These are phyloP conservation scores for Physeter macrocephalus DNA, from an alignment of 2,113 vertebrate species.

Conservation along the genomic window DNA sequence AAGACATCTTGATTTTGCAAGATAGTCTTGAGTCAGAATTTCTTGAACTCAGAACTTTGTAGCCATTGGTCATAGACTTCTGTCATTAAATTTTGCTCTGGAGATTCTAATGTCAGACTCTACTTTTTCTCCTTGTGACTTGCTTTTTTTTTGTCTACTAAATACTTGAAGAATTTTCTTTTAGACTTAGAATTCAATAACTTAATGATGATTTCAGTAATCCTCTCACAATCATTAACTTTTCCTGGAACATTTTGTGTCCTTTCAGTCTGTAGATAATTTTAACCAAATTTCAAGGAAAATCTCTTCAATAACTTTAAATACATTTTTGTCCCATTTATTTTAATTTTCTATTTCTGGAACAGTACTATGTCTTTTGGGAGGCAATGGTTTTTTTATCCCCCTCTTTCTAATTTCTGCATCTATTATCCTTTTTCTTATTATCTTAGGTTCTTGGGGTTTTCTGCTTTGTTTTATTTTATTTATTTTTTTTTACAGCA, in stretches of 20 bases:
- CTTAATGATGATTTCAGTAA: not conserved
- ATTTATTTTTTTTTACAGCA: too few species aligned
- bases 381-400: not conserved
- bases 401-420: not conserved
- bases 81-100: not conserved
- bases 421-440: not conserved
- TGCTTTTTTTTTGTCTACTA: not conserved
- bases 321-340: not conserved
- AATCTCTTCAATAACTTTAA: not conserved
- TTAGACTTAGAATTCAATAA: not conserved
- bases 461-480: not conserved
- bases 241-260: not conserved
- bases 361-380: not conserved
- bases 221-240: not conserved
- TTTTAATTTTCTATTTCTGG: slow-evolving; percentile 23
- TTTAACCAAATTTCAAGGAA: not conserved
- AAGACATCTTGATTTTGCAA: not conserved
- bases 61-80: not conserved
- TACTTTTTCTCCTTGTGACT: not conserved
- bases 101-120: not conserved
- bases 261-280: not conserved
- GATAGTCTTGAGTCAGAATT: not conserved
- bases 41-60: not conserved
- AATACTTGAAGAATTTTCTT: not conserved
- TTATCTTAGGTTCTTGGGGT: not conserved